Conservation (phyloP, 2,888 invertebrate species). For the Diplolepis rosae region DNA sequence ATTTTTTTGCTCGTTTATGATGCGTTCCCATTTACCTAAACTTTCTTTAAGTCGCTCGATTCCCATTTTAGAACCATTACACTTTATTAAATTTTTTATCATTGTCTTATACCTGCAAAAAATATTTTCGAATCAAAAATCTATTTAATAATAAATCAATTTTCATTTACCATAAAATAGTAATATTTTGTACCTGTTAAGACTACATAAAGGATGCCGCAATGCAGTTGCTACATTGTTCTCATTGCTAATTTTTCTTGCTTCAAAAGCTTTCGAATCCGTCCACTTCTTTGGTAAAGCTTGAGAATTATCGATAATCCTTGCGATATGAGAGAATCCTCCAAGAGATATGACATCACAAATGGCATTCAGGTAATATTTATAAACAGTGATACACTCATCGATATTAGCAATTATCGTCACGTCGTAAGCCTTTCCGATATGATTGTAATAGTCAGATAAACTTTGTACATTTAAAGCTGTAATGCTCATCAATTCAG, state of each 20-base stretch:
- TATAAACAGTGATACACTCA: constrained; percentile 83
- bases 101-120: constrained; percentile 80
- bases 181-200: constrained; percentile 77
- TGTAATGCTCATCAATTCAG: constrained; percentile 81
- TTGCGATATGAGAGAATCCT: constrained; percentile 81
- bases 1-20: constrained; percentile 79
- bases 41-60: constrained; percentile 77
- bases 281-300: constrained; percentile 77
- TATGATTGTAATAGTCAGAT: constrained; percentile 81
- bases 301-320: constrained; percentile 78
- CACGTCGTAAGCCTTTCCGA: constrained; percentile 79
- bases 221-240: constrained; percentile 78
- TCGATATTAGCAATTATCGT: constrained; percentile 82
- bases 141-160: too few relatives aligned
- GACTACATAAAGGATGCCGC: constrained; percentile 78
- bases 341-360: constrained; percentile 84
- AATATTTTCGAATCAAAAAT: too few relatives aligned
- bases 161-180: too few relatives aligned
- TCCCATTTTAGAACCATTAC: constrained; percentile 72
- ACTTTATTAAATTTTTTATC: constrained; percentile 76
- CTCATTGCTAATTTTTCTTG: constrained; percentile 76
- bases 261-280: constrained; percentile 76
- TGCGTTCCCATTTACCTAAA: constrained; percentile 78
- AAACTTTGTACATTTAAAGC: constrained; percentile 82
- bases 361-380: constrained; percentile 81